Evolutionary conservation across 2,113 vertebrate species (phyloP), one percentile per base, ranked within the genome.

Genomic region (Entomyzon cyanotis): DNA sequence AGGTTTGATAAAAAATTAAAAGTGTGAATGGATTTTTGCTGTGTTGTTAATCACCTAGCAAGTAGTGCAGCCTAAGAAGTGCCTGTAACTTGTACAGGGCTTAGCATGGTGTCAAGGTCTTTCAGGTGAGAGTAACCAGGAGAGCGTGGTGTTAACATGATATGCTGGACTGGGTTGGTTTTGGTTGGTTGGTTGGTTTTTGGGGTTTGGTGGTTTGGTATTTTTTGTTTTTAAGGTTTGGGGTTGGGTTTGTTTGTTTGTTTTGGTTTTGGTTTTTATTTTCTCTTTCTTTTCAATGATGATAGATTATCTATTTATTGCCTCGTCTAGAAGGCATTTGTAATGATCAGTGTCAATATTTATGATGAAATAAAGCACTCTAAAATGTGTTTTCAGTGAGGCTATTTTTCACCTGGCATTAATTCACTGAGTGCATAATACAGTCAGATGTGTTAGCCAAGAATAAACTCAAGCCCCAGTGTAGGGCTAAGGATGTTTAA

Each of bases 401-500:
- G 59, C 58, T 24, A 37, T 96, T 93, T 94, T 89, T 96, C 82
- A 91, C 71, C 95, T 75, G 84, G 2, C 73, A 81, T 58, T 82
- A 93, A 70, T 70, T 74, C 70, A 91, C 50, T 83, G 30, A 56
- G n/a, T 70, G 44, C 25, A 84, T 85, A 86, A 75, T 28, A 79
- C 37, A 89, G 60, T 67, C 78, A 68, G 81, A 86, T 94, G 50
- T 65, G 79, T 27, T 63, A 88, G 79, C 94, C 76, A 81, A 95
- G 84, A 92, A 71, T 87, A 86, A 95, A 50, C 30, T 85, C 67
- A 82, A 67, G 80, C 56, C 74, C 42, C 46, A 85, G 15, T 84
- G 58, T 67, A 80, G 71, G 62, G 52, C 62, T 93, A 70, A 93
- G 88, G 78, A 95, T 94, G 88, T 95, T 97, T 89, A 95, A 94